Percentiles rank a stretch among this genome's conserved stretches.
Conservation (phyloP, 2,888 invertebrate genomes). For the Chorisops tibialis region DNA sequence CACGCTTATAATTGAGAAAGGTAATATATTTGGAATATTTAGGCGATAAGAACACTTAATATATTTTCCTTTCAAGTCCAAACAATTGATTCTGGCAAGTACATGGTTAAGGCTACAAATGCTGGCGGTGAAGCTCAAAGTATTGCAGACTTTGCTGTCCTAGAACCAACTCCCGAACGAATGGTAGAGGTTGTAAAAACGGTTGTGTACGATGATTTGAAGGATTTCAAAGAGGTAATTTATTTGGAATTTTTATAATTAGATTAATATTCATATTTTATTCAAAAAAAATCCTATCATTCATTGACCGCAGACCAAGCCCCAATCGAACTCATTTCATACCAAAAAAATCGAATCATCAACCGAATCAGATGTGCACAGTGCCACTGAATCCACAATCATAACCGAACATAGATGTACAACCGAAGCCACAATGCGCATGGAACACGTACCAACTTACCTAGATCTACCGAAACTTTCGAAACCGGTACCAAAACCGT, state of each 20-base stretch:
- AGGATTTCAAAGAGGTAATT: conserved; percentile 50
- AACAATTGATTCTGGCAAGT: conserved; percentile 69
- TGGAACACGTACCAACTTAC: conserved; percentile 50
- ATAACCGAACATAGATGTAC: conserved; percentile 53
- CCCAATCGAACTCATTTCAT: conserved; percentile 46
- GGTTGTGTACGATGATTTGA: conserved; percentile 60
- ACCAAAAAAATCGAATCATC: conserved; percentile 43
- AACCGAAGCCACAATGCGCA: conserved; percentile 53
- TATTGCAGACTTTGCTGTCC: conserved; percentile 72
- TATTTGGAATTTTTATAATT: not conserved
- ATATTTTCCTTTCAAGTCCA: conserved; percentile 52
- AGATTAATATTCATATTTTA: not conserved
- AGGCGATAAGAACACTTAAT: not conserved
- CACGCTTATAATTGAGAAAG: conserved; percentile 68
- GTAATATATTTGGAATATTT: conserved; percentile 49
- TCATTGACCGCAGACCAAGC: conserved; percentile 38
- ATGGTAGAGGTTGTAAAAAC: conserved; percentile 67
- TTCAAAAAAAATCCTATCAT: not conserved
- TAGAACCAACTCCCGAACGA: conserved; percentile 66
- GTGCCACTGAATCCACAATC: conserved; percentile 51
- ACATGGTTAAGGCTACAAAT: conserved; percentile 71
- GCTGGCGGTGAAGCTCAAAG: conserved; percentile 79
- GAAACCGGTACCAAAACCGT: conserved; percentile 26
- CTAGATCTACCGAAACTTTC: conserved; percentile 44
- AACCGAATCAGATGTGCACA: conserved; percentile 47